Percentiles rank a stretch among this genome's conserved stretches.
Evolutionary conservation across 2,888 invertebrate species (phyloP).

Genomic region (Clistopyga incitator): DNA sequence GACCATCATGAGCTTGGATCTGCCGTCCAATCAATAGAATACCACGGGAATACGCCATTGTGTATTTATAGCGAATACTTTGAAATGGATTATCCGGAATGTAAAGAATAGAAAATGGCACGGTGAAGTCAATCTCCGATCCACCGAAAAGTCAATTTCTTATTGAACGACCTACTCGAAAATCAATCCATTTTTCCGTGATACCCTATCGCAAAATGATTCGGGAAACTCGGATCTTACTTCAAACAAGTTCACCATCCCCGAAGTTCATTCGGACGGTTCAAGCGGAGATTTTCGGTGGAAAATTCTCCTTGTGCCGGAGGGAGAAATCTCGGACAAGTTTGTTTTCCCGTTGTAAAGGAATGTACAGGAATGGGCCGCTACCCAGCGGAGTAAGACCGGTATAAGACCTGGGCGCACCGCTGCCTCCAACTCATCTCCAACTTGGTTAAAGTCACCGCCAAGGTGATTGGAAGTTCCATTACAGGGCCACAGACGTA

Average conservation of each 20-base stretch:
- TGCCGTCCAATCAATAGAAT: neutral
- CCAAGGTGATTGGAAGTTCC: constrained; percentile 66
- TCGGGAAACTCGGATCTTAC: neutral
- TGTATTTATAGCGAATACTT: neutral
- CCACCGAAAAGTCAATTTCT: neutral
- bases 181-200: neutral
- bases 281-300: constrained; percentile 1
- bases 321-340: constrained; percentile 14
- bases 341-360: constrained; percentile 33
- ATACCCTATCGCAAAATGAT: neutral
- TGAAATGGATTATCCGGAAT: no score
- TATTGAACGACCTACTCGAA: neutral
- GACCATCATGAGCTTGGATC: neutral
- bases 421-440: constrained; percentile 63
- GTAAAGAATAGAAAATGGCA: neutral
- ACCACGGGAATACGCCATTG: neutral
- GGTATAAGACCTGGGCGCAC: neutral
- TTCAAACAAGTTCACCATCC: constrained; percentile 1
- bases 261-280: constrained; percentile 10
- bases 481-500: constrained; percentile 6
- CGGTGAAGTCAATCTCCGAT: no score
- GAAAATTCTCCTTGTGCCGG: constrained; percentile 21
- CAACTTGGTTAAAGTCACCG: constrained; percentile 75
- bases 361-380: neutral
- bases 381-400: neutral